Evolutionary conservation across 2,888 invertebrate species (phyloP).

Genomic region (Ophion obscuratus): DNA sequence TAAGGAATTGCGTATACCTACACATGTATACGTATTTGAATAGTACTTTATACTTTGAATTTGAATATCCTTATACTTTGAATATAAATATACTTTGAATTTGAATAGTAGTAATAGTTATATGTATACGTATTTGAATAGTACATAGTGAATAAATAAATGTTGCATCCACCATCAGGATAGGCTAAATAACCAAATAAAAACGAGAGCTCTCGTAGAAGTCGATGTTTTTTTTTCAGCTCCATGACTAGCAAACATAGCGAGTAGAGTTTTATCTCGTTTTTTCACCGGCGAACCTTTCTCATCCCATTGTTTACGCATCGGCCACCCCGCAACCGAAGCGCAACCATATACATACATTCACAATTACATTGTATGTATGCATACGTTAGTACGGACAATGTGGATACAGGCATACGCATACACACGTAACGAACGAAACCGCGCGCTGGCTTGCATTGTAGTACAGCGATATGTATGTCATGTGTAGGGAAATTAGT

Average conservation of each 20-base stretch:
- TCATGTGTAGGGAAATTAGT: background rate
- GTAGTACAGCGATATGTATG: slow-evolving; percentile 3
- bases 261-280: background rate
- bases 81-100: no score
- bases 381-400: no score
- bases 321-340: slow-evolving; percentile 50
- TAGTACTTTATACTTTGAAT: no score
- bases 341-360: slow-evolving; percentile 41
- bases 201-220: background rate
- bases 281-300: slow-evolving; percentile 12
- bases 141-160: background rate
- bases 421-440: no score
- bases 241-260: background rate
- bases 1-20: no score
- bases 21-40: no score
- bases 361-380: slow-evolving; percentile 22
- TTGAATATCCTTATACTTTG: no score
- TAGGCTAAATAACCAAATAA: background rate
- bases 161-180: background rate
- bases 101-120: no score
- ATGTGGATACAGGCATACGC: no score
- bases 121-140: no score
- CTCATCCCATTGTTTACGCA: slow-evolving; percentile 52
- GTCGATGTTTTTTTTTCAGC: background rate
- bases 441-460: slow-evolving; percentile 1